Conservation (phyloP, 1,140 invertebrate species). For the Manduca sexta region DNA sequence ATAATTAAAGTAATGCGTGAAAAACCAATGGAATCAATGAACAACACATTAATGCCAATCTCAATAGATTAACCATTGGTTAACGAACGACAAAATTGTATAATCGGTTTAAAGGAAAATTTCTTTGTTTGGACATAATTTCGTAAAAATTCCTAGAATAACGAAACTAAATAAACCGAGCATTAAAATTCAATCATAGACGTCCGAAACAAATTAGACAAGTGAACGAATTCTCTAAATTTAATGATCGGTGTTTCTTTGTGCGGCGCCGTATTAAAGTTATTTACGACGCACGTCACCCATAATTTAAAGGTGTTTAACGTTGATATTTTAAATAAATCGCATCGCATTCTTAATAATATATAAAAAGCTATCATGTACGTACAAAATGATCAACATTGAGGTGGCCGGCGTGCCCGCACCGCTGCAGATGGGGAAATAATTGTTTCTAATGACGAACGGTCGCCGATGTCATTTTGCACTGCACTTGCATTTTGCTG, state of each 20-base stretch:
- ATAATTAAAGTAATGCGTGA: too few species aligned
- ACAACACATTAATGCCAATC: too few species aligned
- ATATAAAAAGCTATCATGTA: slow-evolving; percentile 54
- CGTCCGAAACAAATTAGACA: not conserved
- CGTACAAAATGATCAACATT: slow-evolving; percentile 48
- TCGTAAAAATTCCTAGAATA: too few species aligned
- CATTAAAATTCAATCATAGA: too few species aligned
- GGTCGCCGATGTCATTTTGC: slow-evolving; percentile 50
- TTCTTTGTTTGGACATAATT: too few species aligned
- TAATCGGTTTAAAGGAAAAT: too few species aligned
- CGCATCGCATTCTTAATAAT: slow-evolving; percentile 34
- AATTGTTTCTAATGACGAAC: slow-evolving; percentile 66
- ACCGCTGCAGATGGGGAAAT: slow-evolving; percentile 60
- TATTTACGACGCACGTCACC: slow-evolving; percentile 31
- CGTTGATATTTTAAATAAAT: slow-evolving; percentile 24
- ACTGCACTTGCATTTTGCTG: slow-evolving; percentile 42
- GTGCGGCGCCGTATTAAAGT: slow-evolving; percentile 1
- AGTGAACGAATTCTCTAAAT: slow-evolving; percentile 33
- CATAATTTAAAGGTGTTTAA: slow-evolving; percentile 40
- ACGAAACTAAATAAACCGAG: too few species aligned
- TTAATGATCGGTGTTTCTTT: slow-evolving; percentile 14
- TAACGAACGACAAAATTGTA: too few species aligned
- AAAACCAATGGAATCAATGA: too few species aligned
- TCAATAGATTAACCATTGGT: too few species aligned
- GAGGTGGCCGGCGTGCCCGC: slow-evolving; percentile 33